These are phyloP conservation scores for Podarcis cretensis DNA, from an alignment of 2,113 vertebrate genomes.

Conservation along the genomic window DNA sequence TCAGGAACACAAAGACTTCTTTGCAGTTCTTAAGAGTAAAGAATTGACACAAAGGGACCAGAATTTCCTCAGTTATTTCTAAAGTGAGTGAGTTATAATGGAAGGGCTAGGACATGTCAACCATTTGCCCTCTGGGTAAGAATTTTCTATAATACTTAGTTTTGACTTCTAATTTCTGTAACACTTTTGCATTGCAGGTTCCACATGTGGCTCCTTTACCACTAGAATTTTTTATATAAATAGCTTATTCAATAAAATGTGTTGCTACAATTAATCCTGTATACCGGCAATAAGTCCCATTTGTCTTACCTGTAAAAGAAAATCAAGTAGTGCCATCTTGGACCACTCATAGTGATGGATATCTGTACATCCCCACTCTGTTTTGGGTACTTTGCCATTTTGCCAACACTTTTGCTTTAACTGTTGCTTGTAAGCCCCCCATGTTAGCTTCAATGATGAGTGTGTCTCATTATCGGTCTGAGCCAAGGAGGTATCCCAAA, in stretches of 20 bases:
- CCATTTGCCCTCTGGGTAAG: neutral
- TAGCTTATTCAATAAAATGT: neutral
- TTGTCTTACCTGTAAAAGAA: slow-evolving; percentile 90
- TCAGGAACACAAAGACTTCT: neutral
- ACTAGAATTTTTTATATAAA: neutral
- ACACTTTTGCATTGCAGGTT: neutral
- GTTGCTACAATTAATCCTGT: neutral
- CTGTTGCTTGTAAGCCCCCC: slow-evolving; percentile 87
- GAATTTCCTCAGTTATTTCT: neutral
- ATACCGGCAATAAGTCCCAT: neutral
- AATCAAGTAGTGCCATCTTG: slow-evolving; percentile 94
- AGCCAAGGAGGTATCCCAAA: slow-evolving; percentile 87
- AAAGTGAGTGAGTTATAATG: neutral
- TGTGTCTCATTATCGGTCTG: slow-evolving; percentile 76
- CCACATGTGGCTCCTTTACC: neutral
- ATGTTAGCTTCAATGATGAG: slow-evolving; percentile 83
- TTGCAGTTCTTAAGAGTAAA: neutral
- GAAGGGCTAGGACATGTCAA: neutral
- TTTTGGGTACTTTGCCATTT: slow-evolving; percentile 82
- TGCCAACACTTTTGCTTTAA: slow-evolving; percentile 91
- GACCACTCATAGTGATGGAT: slow-evolving; percentile 94
- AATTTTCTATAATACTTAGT: neutral
- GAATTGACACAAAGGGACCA: neutral
- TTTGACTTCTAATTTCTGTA: neutral
- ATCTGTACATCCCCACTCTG: slow-evolving; percentile 84